Conservation (phyloP, 2,888 invertebrate genomes). For the Drosophila merina region DNA sequence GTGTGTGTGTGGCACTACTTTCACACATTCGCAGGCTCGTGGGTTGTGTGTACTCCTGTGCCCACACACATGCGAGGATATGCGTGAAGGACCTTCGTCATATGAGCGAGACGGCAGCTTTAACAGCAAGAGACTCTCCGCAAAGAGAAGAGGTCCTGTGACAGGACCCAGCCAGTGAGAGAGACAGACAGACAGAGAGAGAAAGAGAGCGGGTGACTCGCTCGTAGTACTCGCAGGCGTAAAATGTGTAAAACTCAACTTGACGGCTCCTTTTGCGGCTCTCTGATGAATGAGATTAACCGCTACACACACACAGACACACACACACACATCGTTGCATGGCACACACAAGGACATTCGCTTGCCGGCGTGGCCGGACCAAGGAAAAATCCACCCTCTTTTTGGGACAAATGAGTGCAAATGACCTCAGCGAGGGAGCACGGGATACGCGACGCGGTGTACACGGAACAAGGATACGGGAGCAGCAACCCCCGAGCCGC, state of each 20-base stretch:
- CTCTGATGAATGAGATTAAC: slow-evolving; percentile 81
- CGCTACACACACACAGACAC: slow-evolving; percentile 55
- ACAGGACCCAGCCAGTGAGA: slow-evolving; percentile 1
- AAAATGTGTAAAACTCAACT: slow-evolving; percentile 74
- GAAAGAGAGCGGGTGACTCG: slow-evolving; percentile 46
- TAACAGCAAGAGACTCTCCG: slow-evolving; percentile 63
- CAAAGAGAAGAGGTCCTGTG: not conserved
- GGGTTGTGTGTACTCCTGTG: slow-evolving; percentile 33
- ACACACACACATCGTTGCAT: slow-evolving; percentile 13
- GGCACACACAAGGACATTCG: slow-evolving; percentile 9
- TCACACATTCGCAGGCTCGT: slow-evolving; percentile 53
- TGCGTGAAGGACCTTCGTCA: slow-evolving; percentile 75
- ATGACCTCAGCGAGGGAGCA: slow-evolving; percentile 38
- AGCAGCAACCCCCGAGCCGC: slow-evolving; percentile 65
- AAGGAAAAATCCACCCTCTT: slow-evolving; percentile 66
- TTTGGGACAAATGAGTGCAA: slow-evolving; percentile 50
- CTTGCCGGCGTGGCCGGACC: slow-evolving; percentile 38
- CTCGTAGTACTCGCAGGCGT: slow-evolving; percentile 73
- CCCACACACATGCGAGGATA: slow-evolving; percentile 29
- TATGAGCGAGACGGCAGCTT: slow-evolving; percentile 51
- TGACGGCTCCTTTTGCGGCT: slow-evolving; percentile 47
- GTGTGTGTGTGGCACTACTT: slow-evolving; percentile 67
- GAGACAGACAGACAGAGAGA: slow-evolving; percentile 5
- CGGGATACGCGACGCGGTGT: slow-evolving; percentile 1
- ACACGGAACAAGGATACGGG: slow-evolving; percentile 14